These are phyloP conservation scores for Speoplatyrhinus poulsoni DNA, from an alignment of 2,113 vertebrate species.

Conservation along the genomic window DNA sequence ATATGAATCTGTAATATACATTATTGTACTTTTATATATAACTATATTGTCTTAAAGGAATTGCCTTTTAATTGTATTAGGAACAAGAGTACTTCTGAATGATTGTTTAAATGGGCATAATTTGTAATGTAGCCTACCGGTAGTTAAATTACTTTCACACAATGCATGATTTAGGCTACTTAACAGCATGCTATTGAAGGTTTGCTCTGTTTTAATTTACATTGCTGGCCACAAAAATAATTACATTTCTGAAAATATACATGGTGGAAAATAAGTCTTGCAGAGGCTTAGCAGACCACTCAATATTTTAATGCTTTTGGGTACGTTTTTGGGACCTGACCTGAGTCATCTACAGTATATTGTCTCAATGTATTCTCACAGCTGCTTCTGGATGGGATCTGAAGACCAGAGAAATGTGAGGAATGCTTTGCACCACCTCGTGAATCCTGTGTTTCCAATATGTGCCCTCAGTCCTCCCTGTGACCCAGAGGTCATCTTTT, in stretches of 20 bases:
- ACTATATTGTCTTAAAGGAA: too few relatives aligned
- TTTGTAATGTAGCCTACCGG: too few relatives aligned
- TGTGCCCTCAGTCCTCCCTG: constrained; percentile 5
- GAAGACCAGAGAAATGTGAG: constrained; percentile 42
- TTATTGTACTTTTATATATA: too few relatives aligned
- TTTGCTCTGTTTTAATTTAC: not conserved
- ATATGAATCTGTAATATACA: too few relatives aligned
- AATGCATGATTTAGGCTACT: too few relatives aligned
- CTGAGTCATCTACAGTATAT: not conserved
- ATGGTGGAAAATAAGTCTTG: too few relatives aligned
- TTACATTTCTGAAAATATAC: not conserved
- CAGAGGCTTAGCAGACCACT: not conserved
- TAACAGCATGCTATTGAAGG: not conserved
- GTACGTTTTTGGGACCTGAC: not conserved
- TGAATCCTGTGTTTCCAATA: constrained; percentile 29
- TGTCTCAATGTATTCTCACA: constrained; percentile 13
- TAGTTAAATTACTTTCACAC: too few relatives aligned
- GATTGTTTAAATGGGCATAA: too few relatives aligned
- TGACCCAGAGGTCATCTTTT: constrained; percentile 36
- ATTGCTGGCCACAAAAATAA: not conserved
- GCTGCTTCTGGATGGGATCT: constrained; percentile 17
- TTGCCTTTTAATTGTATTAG: too few relatives aligned
- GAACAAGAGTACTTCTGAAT: too few relatives aligned
- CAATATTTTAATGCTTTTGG: not conserved
- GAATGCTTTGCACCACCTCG: constrained; percentile 53